Conservation (phyloP, 2,113 vertebrate species). For the Thermophis baileyi region DNA sequence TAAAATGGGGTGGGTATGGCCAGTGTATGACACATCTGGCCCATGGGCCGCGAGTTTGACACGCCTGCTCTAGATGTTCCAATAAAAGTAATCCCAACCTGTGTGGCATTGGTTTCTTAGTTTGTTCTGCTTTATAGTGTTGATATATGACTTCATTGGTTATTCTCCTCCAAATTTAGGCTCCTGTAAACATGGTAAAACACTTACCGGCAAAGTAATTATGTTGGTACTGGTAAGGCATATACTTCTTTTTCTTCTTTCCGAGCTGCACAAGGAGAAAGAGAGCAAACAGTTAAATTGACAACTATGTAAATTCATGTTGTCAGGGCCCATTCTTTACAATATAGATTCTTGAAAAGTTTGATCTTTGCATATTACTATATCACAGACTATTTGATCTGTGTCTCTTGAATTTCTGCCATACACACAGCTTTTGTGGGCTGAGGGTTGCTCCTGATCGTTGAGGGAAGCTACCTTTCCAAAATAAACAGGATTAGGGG, state of each 20-base stretch:
- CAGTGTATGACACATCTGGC: too few species aligned
- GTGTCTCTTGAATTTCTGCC: neutral
- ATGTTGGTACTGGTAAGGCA: conserved; percentile 82
- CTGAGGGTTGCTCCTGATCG: neutral
- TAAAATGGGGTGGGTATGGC: too few species aligned
- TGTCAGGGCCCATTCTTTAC: neutral
- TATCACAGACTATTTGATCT: neutral
- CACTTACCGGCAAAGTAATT: conserved; percentile 79
- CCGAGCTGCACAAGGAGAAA: conserved; percentile 70
- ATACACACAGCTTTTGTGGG: neutral
- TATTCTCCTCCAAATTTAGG: neutral
- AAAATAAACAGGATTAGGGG: neutral
- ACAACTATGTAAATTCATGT: neutral
- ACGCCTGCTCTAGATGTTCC: too few species aligned
- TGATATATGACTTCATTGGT: neutral
- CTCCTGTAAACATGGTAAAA: neutral
- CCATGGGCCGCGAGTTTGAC: too few species aligned
- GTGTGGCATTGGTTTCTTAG: neutral
- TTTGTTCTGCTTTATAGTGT: neutral
- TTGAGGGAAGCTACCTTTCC: neutral
- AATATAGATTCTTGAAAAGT: neutral
- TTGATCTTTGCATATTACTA: neutral
- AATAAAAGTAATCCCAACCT: neutral
- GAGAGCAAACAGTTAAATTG: neutral
- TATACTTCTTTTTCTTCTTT: conserved; percentile 77